Percentiles rank a stretch among this genome's conserved stretches.
Conservation (phyloP, 2,888 invertebrate species). For the Notocelia uddmanniana region DNA sequence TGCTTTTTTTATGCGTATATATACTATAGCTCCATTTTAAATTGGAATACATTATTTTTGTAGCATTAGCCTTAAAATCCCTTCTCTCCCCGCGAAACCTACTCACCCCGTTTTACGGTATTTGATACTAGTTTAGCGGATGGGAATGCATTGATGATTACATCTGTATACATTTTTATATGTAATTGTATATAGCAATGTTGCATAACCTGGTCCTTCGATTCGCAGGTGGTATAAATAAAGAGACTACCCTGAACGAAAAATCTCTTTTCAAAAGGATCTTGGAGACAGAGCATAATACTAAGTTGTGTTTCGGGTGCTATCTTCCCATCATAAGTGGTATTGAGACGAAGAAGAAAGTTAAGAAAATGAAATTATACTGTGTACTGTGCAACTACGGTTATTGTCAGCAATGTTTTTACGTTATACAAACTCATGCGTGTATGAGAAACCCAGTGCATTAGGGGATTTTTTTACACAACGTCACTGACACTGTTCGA, state of each 20-base stretch:
- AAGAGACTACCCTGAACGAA: not conserved
- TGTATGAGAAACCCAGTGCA: not conserved
- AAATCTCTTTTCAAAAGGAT: not conserved
- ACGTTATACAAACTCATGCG: not conserved
- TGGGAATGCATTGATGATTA: too few species aligned
- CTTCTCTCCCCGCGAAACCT: too few species aligned
- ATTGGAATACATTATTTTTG: too few species aligned
- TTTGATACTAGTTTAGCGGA: too few species aligned
- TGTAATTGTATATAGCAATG: not conserved
- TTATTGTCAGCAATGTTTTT: not conserved
- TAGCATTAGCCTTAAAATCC: too few species aligned
- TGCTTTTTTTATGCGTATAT: too few species aligned
- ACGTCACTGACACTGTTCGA: too few species aligned
- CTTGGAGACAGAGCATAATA: not conserved
- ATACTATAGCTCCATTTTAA: too few species aligned
- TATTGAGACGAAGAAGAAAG: not conserved
- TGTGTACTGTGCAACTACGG: not conserved
- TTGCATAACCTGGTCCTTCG: not conserved
- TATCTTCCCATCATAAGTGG: not conserved
- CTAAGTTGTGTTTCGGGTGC: not conserved
- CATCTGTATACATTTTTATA: too few species aligned
- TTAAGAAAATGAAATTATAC: not conserved
- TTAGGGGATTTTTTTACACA: not conserved
- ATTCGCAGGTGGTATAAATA: not conserved
- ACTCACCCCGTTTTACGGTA: too few species aligned